Evolutionary conservation across 2,113 vertebrate genomes (phyloP).

Genomic region (Solea solea): DNA sequence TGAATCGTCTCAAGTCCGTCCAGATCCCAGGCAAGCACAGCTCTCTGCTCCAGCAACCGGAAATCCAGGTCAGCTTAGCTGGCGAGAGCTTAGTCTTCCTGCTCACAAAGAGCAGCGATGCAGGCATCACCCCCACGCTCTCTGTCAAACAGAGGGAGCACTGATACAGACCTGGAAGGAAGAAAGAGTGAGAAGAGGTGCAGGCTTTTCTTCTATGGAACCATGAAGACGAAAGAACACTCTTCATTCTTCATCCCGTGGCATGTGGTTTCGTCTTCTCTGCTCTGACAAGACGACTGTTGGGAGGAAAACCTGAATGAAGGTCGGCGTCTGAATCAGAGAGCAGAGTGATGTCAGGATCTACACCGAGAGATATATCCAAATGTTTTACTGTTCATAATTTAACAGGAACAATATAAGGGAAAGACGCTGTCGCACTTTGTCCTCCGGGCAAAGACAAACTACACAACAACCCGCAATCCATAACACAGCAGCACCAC

Average conservation of each 20-base stretch:
- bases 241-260: background rate
- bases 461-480: slow-evolving; percentile 8
- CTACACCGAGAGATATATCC: too few relatives aligned
- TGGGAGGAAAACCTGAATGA: slow-evolving; percentile 25
- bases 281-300: slow-evolving; percentile 44
- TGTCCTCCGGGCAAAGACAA: background rate
- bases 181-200: slow-evolving; percentile 23
- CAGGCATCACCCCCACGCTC: slow-evolving; percentile 48
- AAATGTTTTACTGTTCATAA: too few relatives aligned
- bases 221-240: too few relatives aligned
- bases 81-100: slow-evolving; percentile 39
- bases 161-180: slow-evolving; percentile 49
- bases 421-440: background rate
- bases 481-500: background rate
- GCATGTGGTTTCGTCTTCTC: slow-evolving; percentile 20
- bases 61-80: slow-evolving; percentile 51
- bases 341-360: background rate
- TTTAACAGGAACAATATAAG: too few relatives aligned
- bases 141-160: slow-evolving; percentile 32
- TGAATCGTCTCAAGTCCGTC: background rate
- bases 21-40: slow-evolving; percentile 10
- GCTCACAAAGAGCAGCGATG: slow-evolving; percentile 38
- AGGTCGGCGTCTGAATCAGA: slow-evolving; percentile 18
- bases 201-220: too few relatives aligned
- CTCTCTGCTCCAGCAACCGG: slow-evolving; percentile 15